A percentile compares a stretch with the other conserved stretches of the same genome.
phyloP scores from a whole-genome alignment of 2,113 vertebrate genomes.

The Cyanistes caeruleus region DNA sequence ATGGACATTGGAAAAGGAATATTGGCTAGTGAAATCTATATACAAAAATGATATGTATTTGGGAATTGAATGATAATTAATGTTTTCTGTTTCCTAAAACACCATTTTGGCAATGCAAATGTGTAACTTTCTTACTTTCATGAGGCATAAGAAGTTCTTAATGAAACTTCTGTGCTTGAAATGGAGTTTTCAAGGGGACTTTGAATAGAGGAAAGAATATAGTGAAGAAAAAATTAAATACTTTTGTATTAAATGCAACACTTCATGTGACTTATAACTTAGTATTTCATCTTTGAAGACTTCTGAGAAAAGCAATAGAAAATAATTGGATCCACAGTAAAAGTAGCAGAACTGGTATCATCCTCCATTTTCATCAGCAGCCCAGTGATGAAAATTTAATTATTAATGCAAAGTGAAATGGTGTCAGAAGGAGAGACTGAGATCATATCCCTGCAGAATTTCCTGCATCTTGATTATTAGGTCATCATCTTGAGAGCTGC shows the following conservation, averaged over 20 bases:
- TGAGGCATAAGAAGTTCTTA: not conserved
- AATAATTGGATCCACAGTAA: not conserved
- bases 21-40: not conserved
- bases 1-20: not conserved
- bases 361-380: not conserved
- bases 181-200: not conserved
- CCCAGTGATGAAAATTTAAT: constrained; percentile 42
- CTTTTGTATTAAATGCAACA: not conserved
- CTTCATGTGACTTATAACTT: not conserved
- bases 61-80: not conserved
- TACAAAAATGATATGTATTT: not conserved
- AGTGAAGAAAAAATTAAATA: not conserved
- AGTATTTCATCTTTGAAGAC: not conserved
- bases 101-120: not conserved
- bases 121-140: not conserved
- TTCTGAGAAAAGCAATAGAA: not conserved
- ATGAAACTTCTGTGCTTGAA: not conserved
- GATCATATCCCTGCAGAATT: constrained; percentile 8
- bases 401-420: constrained; percentile 48
- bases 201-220: not conserved
- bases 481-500: not conserved
- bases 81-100: not conserved
- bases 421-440: constrained; percentile 25
- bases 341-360: not conserved
- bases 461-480: constrained; percentile 37